Conservation (phyloP, 2,888 invertebrate species). For the Xanthorhoe spadicearia region DNA sequence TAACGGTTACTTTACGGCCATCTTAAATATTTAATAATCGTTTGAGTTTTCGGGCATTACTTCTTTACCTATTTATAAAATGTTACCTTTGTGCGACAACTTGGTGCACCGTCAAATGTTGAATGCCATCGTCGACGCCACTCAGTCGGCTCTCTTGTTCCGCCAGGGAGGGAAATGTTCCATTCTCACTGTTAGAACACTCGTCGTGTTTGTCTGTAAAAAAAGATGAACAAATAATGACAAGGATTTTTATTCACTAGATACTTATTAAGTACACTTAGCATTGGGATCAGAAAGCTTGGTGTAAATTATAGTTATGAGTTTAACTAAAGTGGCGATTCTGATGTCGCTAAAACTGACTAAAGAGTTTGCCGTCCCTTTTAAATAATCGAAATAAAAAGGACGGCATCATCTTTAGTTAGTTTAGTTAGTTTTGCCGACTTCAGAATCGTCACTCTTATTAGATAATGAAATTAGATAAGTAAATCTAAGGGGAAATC, state of each 20-base stretch:
- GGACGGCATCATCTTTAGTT: too few relatives aligned
- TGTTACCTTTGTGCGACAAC: constrained; percentile 89
- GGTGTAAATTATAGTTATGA: too few relatives aligned
- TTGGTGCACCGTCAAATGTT: constrained; percentile 90
- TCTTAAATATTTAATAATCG: too few relatives aligned
- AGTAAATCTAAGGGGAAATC: too few relatives aligned
- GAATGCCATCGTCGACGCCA: constrained; percentile 83
- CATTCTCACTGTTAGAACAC: constrained; percentile 69
- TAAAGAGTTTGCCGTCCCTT: too few relatives aligned
- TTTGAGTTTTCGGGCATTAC: too few relatives aligned
- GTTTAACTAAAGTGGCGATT: too few relatives aligned
- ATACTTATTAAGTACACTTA: background rate
- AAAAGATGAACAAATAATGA: background rate
- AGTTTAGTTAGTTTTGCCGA: too few relatives aligned
- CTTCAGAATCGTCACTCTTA: too few relatives aligned
- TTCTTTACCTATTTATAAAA: background rate
- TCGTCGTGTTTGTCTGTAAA: constrained; percentile 75
- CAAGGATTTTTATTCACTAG: background rate
- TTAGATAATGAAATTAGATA: background rate
- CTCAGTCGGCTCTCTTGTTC: constrained; percentile 78
- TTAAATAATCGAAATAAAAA: too few relatives aligned
- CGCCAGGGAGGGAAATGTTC: constrained; percentile 82
- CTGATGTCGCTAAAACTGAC: too few relatives aligned
- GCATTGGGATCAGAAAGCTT: background rate
- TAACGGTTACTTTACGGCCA: too few relatives aligned